A percentile compares a stretch with the other conserved stretches of the same genome.
These are phyloP conservation scores for Andinoacara biseriatus DNA, from an alignment of 2,113 vertebrate genomes.

Conservation along the genomic window DNA sequence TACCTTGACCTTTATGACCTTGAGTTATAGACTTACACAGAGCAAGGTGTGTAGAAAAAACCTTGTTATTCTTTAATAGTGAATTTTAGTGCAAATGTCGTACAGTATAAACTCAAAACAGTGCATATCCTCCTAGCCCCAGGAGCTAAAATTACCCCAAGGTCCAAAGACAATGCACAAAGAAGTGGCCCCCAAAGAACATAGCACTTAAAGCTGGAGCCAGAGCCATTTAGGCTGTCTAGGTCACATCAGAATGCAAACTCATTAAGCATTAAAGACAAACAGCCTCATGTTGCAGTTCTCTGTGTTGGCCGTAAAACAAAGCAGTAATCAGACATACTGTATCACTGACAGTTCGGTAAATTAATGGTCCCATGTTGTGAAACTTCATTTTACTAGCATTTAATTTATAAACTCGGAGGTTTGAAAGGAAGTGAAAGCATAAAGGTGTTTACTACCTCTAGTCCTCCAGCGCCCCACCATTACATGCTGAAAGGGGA, in stretches of 20 bases:
- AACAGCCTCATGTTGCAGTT: constrained; percentile 1
- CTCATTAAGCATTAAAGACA: constrained; percentile 29
- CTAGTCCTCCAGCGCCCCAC: not conserved
- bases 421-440: not conserved
- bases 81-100: not conserved
- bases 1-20: constrained; percentile 7
- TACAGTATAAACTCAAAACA: not conserved
- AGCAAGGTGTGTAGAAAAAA: not conserved
- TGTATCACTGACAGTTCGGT: not conserved
- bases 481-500: not conserved
- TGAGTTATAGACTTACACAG: not conserved
- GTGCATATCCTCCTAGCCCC: not conserved
- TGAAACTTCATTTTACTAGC: not conserved
- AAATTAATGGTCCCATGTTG: not conserved
- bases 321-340: not conserved
- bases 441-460: not conserved
- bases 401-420: not conserved
- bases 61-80: not conserved
- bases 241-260: constrained; percentile 31
- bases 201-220: constrained; percentile 25
- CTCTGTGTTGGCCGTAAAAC: not conserved
- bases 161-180: not conserved
- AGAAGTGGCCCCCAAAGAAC: constrained; percentile 16
- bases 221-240: constrained; percentile 16
- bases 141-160: not conserved